Evolutionary conservation across 2,113 vertebrate species (phyloP).

Genomic region (Paracanthobrama guichenoti): DNA sequence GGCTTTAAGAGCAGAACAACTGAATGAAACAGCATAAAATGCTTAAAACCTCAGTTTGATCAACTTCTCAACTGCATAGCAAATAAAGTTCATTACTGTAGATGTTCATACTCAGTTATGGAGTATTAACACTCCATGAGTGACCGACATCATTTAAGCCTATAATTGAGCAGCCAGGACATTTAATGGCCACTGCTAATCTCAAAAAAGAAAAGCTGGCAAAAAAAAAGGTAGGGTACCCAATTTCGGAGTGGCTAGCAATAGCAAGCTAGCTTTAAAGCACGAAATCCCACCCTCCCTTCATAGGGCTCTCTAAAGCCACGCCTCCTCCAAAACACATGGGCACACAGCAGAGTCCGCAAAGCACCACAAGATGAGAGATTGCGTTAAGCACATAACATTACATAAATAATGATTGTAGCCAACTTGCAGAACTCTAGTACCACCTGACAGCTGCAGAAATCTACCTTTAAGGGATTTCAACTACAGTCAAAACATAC

Average conservation of each 20-base stretch:
- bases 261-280: too few species aligned
- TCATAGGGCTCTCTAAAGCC: too few species aligned
- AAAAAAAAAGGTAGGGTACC: not conserved
- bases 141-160: conserved; percentile 44
- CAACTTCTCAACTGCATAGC: not conserved
- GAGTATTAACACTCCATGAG: not conserved
- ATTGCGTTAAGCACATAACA: too few species aligned
- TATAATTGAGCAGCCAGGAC: conserved; percentile 14
- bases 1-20: not conserved
- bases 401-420: too few species aligned
- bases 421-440: too few species aligned
- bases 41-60: not conserved
- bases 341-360: too few species aligned
- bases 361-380: too few species aligned
- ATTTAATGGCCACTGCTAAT: conserved; percentile 4
- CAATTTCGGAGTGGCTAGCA: too few species aligned
- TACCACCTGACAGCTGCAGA: too few species aligned
- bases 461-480: not conserved
- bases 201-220: not conserved
- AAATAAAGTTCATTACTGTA: not conserved
- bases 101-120: not conserved
- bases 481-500: not conserved
- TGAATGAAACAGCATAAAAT: not conserved
- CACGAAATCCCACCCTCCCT: too few species aligned
- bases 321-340: too few species aligned